Conservation (phyloP, 1,140 invertebrate species). For the Euura lappo region DNA sequence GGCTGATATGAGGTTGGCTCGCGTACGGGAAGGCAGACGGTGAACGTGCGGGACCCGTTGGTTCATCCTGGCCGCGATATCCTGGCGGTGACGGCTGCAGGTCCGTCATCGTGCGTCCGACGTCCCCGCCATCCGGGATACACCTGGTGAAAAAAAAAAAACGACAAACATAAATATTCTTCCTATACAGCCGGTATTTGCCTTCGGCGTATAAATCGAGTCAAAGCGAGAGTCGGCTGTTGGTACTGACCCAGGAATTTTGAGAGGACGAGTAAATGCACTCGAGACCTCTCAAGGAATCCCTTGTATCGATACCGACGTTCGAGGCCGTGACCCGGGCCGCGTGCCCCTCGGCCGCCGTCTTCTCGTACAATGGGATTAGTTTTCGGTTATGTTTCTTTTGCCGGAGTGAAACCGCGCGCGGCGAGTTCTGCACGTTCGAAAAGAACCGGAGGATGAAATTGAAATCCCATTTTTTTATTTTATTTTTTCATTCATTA, state of each 20-base stretch:
- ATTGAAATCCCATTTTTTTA: no score
- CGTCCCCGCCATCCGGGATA: constrained; percentile 59
- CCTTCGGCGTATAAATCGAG: background rate
- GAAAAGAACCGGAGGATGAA: no score
- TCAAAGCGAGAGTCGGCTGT: background rate
- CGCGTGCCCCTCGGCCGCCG: background rate
- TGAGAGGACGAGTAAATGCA: constrained; percentile 2
- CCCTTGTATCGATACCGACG: background rate
- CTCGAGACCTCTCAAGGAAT: background rate
- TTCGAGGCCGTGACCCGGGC: background rate
- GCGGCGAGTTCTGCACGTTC: no score
- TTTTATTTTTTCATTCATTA: no score
- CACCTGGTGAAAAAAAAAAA: constrained; percentile 38
- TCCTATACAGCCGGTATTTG: background rate
- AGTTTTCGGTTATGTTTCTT: background rate
- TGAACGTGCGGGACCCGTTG: constrained; percentile 49
- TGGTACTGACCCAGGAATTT: background rate
- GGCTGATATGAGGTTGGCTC: constrained; percentile 42
- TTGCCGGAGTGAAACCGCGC: no score
- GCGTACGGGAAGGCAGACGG: constrained; percentile 53
- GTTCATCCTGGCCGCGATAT: constrained; percentile 57
- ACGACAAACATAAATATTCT: background rate
- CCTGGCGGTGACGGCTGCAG: constrained; percentile 58
- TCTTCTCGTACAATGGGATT: background rate
- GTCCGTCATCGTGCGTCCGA: constrained; percentile 63